Conservation (phyloP, 2,797 vertebrate species). For the Falco peregrinus region DNA sequence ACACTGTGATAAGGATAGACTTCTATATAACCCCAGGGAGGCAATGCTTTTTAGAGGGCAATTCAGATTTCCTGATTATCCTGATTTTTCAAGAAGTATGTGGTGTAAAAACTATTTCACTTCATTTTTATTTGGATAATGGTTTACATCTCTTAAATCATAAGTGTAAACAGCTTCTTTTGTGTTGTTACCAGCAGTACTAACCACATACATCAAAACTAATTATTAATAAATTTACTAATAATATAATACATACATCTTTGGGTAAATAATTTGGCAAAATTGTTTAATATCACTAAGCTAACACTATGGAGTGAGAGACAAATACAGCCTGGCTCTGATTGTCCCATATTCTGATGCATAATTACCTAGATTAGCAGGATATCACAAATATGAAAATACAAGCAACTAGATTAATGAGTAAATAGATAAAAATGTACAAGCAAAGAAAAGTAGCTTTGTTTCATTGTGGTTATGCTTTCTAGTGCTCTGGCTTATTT, state of each 20-base stretch:
- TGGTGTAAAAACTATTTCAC: neutral
- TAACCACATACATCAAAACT: too few relatives aligned
- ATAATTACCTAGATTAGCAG: neutral
- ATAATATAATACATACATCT: neutral
- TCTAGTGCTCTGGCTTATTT: neutral
- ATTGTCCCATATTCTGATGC: neutral
- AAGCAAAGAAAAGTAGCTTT: neutral
- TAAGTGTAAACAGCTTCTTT: neutral
- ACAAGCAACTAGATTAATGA: neutral
- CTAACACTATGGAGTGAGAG: neutral
- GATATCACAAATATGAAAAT: neutral
- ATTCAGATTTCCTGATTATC: neutral
- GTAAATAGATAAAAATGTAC: neutral
- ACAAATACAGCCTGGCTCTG: neutral
- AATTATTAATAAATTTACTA: neutral
- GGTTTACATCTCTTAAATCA: too few relatives aligned
- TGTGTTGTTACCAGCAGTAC: neutral
- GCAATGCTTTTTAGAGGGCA: neutral
- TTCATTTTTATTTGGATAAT: neutral
- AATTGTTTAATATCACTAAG: neutral
- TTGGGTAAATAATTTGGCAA: neutral
- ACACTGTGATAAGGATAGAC: fast-evolving
- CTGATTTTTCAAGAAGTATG: neutral
- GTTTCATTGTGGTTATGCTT: neutral
- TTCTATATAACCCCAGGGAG: neutral